Percentiles rank a stretch among this genome's conserved stretches.
Conservation (phyloP, 2,797 vertebrate species). For the Falco concolor region DNA sequence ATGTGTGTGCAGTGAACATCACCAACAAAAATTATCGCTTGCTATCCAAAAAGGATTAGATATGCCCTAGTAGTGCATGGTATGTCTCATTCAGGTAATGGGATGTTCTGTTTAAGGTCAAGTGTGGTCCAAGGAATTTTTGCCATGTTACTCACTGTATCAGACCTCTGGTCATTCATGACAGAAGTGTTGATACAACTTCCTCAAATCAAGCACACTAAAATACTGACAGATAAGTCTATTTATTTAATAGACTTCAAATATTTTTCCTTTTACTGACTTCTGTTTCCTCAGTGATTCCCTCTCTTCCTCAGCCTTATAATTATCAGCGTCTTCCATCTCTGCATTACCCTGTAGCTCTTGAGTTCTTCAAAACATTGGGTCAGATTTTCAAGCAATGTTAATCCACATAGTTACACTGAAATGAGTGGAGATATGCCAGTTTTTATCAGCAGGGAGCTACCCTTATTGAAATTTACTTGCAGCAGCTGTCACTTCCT, state of each 20-base stretch:
- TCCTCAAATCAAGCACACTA: background rate
- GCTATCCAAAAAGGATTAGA: background rate
- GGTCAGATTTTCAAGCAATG: background rate
- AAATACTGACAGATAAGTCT: background rate
- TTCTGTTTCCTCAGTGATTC: background rate
- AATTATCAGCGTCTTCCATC: background rate
- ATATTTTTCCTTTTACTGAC: background rate
- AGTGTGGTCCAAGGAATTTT: background rate
- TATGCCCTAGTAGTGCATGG: background rate
- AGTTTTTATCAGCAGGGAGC: slow-evolving; percentile 49
- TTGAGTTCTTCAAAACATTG: background rate
- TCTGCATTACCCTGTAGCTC: background rate
- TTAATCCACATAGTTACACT: background rate
- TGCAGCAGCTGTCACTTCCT: slow-evolving; percentile 49
- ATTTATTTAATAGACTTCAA: background rate
- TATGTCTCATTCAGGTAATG: background rate
- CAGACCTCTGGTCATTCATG: background rate
- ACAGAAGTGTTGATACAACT: background rate
- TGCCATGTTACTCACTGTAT: background rate
- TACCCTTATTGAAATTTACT: slow-evolving; percentile 38
- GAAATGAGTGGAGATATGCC: slow-evolving; percentile 3
- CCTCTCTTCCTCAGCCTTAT: background rate
- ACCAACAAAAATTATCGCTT: background rate
- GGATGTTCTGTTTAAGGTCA: background rate
- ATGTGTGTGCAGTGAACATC: background rate